Percentiles rank a stretch among this genome's conserved stretches.
Evolutionary conservation across 2,888 invertebrate species (phyloP).

Genomic region (Odontomyia ornata): DNA sequence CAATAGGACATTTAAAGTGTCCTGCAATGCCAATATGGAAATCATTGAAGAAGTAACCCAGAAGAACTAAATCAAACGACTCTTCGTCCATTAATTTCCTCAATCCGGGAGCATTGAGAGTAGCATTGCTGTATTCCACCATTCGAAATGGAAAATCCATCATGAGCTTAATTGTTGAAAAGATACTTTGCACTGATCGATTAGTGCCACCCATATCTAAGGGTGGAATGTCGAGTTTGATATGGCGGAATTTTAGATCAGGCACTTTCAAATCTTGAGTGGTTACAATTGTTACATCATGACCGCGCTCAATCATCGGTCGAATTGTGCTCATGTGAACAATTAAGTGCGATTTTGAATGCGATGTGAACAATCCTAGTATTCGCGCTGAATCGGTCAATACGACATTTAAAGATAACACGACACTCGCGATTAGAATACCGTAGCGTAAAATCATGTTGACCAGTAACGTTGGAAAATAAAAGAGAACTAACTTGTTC

Average conservation of each 20-base stretch:
- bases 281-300: slow-evolving; percentile 60
- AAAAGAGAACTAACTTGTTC: too few species aligned
- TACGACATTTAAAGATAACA: background rate
- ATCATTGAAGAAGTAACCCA: slow-evolving; percentile 44
- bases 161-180: background rate
- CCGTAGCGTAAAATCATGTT: too few species aligned
- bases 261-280: slow-evolving; percentile 52
- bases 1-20: slow-evolving; percentile 49
- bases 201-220: background rate
- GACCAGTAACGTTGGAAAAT: too few species aligned
- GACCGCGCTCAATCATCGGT: slow-evolving; percentile 58
- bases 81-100: slow-evolving; percentile 40
- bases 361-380: slow-evolving; percentile 60
- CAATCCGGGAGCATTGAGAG: slow-evolving; percentile 7
- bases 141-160: too few species aligned
- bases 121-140: background rate
- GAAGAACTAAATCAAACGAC: slow-evolving; percentile 45
- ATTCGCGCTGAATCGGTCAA: slow-evolving; percentile 54
- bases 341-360: slow-evolving; percentile 60
- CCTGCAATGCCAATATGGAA: slow-evolving; percentile 45
- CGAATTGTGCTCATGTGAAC: slow-evolving; percentile 59
- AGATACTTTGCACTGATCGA: background rate
- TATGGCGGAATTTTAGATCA: slow-evolving; percentile 18
- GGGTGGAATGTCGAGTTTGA: slow-evolving; percentile 23
- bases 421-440: too few species aligned